Conservation (phyloP, 2,888 invertebrate species). For the Drosophila macrospina region DNA sequence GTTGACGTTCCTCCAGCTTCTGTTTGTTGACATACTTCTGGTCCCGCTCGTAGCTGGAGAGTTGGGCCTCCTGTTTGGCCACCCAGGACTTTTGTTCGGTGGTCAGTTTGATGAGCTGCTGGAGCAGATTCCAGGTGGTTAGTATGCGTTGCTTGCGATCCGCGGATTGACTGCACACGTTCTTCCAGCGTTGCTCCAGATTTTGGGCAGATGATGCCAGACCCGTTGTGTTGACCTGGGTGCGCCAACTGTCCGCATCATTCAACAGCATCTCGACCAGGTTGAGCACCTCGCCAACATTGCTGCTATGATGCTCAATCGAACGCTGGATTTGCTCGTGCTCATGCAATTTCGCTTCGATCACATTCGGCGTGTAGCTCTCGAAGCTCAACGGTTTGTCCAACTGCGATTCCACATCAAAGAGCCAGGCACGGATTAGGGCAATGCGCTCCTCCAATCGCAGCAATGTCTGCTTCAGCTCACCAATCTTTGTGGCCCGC, state of each 20-base stretch:
- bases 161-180: conserved; percentile 90
- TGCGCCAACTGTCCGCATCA: conserved; percentile 90
- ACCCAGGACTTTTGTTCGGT: conserved; percentile 88
- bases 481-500: conserved; percentile 90
- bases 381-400: conserved; percentile 90
- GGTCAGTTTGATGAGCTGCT: conserved; percentile 87
- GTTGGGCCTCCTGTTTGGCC: conserved; percentile 87
- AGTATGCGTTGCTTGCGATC: conserved; percentile 90
- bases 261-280: conserved; percentile 91
- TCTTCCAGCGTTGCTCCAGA: conserved; percentile 92
- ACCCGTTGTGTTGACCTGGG: conserved; percentile 90
- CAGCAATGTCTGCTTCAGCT: conserved; percentile 89
- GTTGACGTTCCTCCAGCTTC: conserved; percentile 87
- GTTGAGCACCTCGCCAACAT: conserved; percentile 92
- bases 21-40: conserved; percentile 87
- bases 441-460: conserved; percentile 90
- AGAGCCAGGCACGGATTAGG: conserved; percentile 90
- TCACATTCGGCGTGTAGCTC: conserved; percentile 88
- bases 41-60: conserved; percentile 88
- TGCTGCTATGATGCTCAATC: conserved; percentile 91
- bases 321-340: conserved; percentile 91
- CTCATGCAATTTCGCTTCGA: conserved; percentile 89
- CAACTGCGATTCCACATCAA: conserved; percentile 90
- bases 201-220: conserved; percentile 89
- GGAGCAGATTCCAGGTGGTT: conserved; percentile 87